Evolutionary conservation across 2,888 invertebrate genomes (phyloP), one percentile per base, ranked within the genome.

Genomic region (Caenorhabditis sp.): DNA sequence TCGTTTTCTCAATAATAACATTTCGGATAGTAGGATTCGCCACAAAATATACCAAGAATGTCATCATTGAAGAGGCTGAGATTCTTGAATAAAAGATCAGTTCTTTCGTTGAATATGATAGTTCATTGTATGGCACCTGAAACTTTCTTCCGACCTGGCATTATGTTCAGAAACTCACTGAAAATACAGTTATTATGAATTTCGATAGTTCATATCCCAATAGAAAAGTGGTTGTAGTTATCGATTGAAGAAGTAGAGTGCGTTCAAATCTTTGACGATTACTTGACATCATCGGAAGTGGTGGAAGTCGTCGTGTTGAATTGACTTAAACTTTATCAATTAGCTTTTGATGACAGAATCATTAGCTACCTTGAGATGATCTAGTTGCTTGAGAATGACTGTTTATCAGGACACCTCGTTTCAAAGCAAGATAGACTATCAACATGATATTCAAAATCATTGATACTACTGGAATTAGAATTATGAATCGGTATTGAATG

Each of bases 151-250:
- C 31, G 14, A 26, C 7, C 26, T n/a, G n/a, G n/a, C n/a, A n/a
- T n/a, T n/a, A 25, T 7, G 10, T 14, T 17, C 14, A 25, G 14
- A 26, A 25, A n/a, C 53, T 38, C 52, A 63, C 69, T 49, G 57
- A 31, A 49, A 69, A 64, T 10, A 54, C 56, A 1, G 63, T 17
- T 20, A 70, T 64, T n/a, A 70, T 57, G 20, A 70, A 43, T 5
- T 61, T 60, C 52, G 58, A 61, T 17, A 70, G 38, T 53, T 70
- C 70, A 58, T 65, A 70, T 7, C 57, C 25, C 10, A 70, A 27
- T 1, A 70, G 21, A 54, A 70, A 64, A 14, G 65, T 58, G 1
- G 70, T 70, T 7, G 70, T 70, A 17, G 70, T 65, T 5, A 70
- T 43, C 7, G 64, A 65, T 38, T 70, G 70, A 4, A 65, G 25